These are phyloP conservation scores for Octonoba sinensis DNA, from an alignment of 2,888 invertebrate genomes.

Conservation along the genomic window DNA sequence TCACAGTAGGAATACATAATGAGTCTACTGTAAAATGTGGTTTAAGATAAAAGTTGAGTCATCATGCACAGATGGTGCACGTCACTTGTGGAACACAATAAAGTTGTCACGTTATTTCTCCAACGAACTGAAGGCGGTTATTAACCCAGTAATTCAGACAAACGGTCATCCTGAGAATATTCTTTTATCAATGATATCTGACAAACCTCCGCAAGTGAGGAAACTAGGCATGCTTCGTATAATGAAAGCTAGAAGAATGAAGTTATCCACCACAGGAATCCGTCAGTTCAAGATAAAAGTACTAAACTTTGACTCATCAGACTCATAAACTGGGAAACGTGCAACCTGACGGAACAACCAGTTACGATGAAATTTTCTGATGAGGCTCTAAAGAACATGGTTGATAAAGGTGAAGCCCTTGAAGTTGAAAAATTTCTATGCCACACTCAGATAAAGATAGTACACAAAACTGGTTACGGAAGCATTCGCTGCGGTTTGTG, in stretches of 20 bases:
- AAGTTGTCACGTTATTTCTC: slow-evolving; percentile 25
- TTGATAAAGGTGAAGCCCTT: slow-evolving; percentile 22
- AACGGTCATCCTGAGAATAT: slow-evolving; percentile 64
- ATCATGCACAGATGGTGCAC: slow-evolving; percentile 26
- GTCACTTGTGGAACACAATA: slow-evolving; percentile 23
- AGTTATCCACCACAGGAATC: neutral
- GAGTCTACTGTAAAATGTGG: slow-evolving; percentile 1
- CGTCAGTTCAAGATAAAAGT: neutral
- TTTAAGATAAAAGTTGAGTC: slow-evolving; percentile 7
- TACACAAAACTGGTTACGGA: slow-evolving; percentile 39
- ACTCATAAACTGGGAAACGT: slow-evolving; percentile 6
- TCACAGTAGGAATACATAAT: neutral
- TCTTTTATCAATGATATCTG: slow-evolving; percentile 48
- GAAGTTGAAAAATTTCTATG: slow-evolving; percentile 23
- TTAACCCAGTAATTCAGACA: slow-evolving; percentile 59
- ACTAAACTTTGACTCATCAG: slow-evolving; percentile 6
- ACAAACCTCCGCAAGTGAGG: slow-evolving; percentile 25
- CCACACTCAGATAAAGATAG: slow-evolving; percentile 18
- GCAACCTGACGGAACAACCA: neutral
- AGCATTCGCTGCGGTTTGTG: slow-evolving; percentile 27
- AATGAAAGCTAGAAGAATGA: neutral
- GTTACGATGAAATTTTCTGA: slow-evolving; percentile 8
- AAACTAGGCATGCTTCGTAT: slow-evolving; percentile 11
- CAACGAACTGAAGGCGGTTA: slow-evolving; percentile 14
- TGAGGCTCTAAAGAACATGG: slow-evolving; percentile 26